A percentile compares a stretch with the other conserved stretches of the same genome.
These are phyloP conservation scores for Cossypha niveicapilla DNA, from an alignment of 2,797 vertebrate species.

Conservation along the genomic window DNA sequence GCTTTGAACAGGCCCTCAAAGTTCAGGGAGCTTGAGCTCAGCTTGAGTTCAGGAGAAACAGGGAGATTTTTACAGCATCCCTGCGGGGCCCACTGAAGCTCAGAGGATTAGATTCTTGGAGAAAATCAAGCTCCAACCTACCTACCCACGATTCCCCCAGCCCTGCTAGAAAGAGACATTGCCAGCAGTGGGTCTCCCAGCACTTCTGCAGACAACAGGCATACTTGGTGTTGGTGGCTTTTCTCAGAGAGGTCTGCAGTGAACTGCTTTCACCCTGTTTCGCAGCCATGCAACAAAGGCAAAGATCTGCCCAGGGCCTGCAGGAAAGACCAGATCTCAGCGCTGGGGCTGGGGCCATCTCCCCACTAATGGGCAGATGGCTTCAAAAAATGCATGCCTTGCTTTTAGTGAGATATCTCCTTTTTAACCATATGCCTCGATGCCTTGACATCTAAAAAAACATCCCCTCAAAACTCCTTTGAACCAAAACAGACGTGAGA, in stretches of 20 bases:
- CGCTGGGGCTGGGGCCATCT: not conserved
- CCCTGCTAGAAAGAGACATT: not conserved
- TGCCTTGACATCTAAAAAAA: not conserved
- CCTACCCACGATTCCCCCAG: not conserved
- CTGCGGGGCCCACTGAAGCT: not conserved
- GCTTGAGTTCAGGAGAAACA: not conserved
- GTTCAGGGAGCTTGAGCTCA: not conserved
- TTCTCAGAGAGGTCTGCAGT: not conserved
- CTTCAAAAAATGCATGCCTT: not conserved
- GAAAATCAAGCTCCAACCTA: not conserved
- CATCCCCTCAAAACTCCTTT: not conserved
- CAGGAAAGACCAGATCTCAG: not conserved
- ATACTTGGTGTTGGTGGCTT: not conserved
- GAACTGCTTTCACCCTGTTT: not conserved
- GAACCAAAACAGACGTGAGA: not conserved
- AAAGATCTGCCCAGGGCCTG: not conserved
- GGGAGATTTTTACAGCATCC: not conserved
- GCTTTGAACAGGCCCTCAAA: not conserved
- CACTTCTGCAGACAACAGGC: not conserved
- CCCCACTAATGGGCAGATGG: not conserved
- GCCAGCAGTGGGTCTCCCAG: not conserved
- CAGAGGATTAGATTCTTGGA: not conserved
- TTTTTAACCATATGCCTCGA: not conserved
- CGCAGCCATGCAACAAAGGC: not conserved
- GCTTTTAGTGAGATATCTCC: not conserved